phyloP scores from a whole-genome alignment of 2,113 vertebrate genomes.

The Heptranchias perlo region DNA sequence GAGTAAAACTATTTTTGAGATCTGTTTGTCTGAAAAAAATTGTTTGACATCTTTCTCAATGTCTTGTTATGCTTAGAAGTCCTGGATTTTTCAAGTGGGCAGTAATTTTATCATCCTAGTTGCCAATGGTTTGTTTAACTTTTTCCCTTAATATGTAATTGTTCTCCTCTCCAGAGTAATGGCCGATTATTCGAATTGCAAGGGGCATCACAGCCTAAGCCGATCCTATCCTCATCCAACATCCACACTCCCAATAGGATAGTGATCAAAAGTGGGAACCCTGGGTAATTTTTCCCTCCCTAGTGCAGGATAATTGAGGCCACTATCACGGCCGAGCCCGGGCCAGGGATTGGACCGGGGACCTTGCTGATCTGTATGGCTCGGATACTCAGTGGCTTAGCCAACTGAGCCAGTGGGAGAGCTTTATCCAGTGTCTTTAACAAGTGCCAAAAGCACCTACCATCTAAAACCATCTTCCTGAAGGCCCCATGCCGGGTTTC shows the following conservation, averaged over 20 bases:
- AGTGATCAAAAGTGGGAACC: background rate
- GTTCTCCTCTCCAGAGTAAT: background rate
- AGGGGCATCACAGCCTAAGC: background rate
- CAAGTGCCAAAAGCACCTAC: background rate
- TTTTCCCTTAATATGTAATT: background rate
- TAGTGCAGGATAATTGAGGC: background rate
- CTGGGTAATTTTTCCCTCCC: background rate
- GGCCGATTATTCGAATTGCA: background rate
- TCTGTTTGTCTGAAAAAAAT: background rate
- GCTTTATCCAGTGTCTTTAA: background rate
- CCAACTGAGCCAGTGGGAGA: background rate
- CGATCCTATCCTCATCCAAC: background rate
- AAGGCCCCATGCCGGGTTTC: background rate
- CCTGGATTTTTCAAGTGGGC: no score
- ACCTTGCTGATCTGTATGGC: background rate
- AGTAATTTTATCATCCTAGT: background rate
- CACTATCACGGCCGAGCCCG: no score
- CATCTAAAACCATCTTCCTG: background rate
- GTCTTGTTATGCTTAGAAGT: no score
- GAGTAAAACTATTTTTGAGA: constrained; percentile 29
- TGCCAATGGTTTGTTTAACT: background rate
- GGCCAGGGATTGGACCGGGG: background rate
- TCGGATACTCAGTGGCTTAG: background rate
- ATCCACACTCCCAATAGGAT: background rate
- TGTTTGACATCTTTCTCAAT: no score